phyloP scores from a whole-genome alignment of 2,113 vertebrate species.

The Elephas maximus region DNA sequence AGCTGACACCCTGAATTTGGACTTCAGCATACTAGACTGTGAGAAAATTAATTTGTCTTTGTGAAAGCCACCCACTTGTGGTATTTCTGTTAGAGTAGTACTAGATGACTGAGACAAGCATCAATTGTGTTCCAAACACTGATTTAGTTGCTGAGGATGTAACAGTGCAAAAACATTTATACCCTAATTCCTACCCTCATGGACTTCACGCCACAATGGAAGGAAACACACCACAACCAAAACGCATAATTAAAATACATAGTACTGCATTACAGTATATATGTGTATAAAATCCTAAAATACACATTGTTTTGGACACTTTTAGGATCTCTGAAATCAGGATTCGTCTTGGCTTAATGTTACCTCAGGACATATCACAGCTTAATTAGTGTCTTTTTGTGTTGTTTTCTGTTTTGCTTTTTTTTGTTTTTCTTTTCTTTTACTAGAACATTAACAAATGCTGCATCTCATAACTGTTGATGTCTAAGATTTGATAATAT shows the following conservation, averaged over 20 bases:
- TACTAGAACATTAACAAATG: not conserved
- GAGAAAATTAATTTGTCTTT: too few relatives aligned
- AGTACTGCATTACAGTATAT: not conserved
- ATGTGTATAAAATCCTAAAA: not conserved
- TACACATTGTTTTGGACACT: not conserved
- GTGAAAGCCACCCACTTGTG: too few relatives aligned
- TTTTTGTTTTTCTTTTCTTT: not conserved
- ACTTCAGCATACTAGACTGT: too few relatives aligned
- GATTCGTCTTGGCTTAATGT: not conserved
- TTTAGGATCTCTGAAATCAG: not conserved
- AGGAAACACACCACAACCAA: not conserved
- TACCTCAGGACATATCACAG: not conserved
- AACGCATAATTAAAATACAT: not conserved
- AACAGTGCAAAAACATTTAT: not conserved
- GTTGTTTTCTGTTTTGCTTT: not conserved
- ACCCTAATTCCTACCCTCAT: not conserved
- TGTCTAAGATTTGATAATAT: not conserved
- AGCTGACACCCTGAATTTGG: too few relatives aligned
- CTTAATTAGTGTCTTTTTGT: not conserved
- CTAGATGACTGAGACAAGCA: not conserved
- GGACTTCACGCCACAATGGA: not conserved
- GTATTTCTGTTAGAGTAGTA: too few relatives aligned
- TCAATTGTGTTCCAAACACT: not conserved
- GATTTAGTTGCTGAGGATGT: not conserved
- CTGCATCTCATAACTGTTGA: not conserved